A percentile compares a stretch with the other conserved stretches of the same genome.
Conservation (phyloP, 2,113 vertebrate genomes). For the Forbesichthys papilliferus region DNA sequence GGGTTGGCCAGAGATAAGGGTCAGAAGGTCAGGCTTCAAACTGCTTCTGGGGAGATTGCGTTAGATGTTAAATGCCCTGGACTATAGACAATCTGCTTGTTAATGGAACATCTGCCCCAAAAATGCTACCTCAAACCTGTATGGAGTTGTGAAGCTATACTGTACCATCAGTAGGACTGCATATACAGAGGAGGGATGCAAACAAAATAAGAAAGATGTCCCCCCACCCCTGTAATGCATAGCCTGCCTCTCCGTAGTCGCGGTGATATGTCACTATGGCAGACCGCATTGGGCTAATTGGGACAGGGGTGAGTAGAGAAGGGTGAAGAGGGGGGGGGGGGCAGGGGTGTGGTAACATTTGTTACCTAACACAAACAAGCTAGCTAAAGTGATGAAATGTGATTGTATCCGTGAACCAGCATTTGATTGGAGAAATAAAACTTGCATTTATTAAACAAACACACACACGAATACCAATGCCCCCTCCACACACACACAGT, state of each 20-base stretch:
- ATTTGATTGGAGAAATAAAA: too few relatives aligned
- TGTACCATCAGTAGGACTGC: slow-evolving; percentile 3
- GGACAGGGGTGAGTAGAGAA: slow-evolving; percentile 37
- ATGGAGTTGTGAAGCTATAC: slow-evolving; percentile 7
- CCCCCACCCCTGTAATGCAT: not conserved
- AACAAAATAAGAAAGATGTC: too few relatives aligned
- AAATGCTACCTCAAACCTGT: slow-evolving; percentile 10
- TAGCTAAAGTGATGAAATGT: too few relatives aligned
- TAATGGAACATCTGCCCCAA: slow-evolving; percentile 21
- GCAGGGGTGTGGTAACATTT: slow-evolving; percentile 12
- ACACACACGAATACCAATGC: slow-evolving; percentile 16
- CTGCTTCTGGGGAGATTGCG: slow-evolving; percentile 23
- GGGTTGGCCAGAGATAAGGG: not conserved
- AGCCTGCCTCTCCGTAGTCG: slow-evolving; percentile 19
- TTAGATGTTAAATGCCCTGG: slow-evolving; percentile 16
- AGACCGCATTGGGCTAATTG: slow-evolving; percentile 58
- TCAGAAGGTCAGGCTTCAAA: slow-evolving; percentile 43
- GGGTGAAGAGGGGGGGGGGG: not conserved
- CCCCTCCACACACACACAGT: not conserved
- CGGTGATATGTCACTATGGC: slow-evolving; percentile 59
- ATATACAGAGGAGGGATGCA: not conserved
- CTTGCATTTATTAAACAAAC: not conserved
- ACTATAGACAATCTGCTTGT: slow-evolving; percentile 26
- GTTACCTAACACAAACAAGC: not conserved
- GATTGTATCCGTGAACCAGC: too few relatives aligned